Evolutionary conservation across 1,140 invertebrate genomes (phyloP), one percentile per base, ranked within the genome.

Genomic region (Drosophila trapezifrons): DNA sequence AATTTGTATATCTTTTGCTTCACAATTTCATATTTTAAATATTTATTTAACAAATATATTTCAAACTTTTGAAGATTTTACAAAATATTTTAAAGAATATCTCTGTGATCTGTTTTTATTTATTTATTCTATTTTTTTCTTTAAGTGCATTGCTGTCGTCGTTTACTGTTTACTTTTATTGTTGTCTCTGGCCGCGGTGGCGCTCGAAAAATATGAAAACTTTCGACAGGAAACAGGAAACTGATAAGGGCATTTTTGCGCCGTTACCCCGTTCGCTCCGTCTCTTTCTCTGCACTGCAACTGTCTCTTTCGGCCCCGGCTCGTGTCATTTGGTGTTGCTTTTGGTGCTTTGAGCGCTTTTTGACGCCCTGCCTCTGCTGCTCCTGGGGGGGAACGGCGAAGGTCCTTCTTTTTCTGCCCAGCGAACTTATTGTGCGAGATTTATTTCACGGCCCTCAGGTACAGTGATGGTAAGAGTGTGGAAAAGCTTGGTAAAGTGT

Each of bases 211-310:
- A 91, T 91, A 91, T 91, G 89, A 91, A 91, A 91, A 91, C 89
- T 91, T 91, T 91, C 84, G 84, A 91, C 89, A 91, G 89, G 89
- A 91, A 91, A 85, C 81, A 87, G 83, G 83, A 86, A 69, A 86
- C 89, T 91, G 89, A 91, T 91, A 91, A 91, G 89, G 89, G 84
- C 86, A 91, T 90, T 87, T 89, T 87, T 86, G 82, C 76, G 60
- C 79, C 62, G 83, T 77, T 80, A 78, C 64, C 78, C 76, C 76
- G 79, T 43, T 58, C 51, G 47, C 18, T 54, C 69, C 35, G 46
- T 59, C 47, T 57, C 45, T 20, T 45, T 42, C 42, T 12, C 0
- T 3, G 7, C 20, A 1, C n/a, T 38, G 7, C 27, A 63, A 15
- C 58, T 42, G 58, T 18, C 57, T n/a, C 29, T 40, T 17, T 43